A percentile compares a stretch with the other conserved stretches of the same genome.
phyloP scores from a whole-genome alignment of 2,888 invertebrate species.

The Drosophila phalerata region DNA sequence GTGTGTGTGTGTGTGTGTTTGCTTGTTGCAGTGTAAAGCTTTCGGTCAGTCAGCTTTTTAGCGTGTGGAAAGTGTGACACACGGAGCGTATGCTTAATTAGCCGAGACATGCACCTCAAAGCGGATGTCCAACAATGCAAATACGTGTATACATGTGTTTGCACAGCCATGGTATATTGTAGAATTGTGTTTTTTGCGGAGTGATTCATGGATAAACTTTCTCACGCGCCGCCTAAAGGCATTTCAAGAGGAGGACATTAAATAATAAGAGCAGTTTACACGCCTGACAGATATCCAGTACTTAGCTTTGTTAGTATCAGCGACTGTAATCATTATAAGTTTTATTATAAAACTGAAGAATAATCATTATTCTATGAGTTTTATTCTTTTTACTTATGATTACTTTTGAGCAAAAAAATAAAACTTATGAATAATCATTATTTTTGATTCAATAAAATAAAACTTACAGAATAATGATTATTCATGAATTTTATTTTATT shows the following conservation, averaged over 20 bases:
- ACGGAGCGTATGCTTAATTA: conserved; percentile 29
- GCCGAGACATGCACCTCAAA: conserved; percentile 51
- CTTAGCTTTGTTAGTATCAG: background rate
- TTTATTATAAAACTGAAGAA: no score
- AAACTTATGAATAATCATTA: no score
- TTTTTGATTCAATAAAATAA: no score
- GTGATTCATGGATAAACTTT: background rate
- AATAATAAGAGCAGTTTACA: background rate
- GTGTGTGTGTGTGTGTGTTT: background rate
- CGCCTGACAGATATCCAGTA: background rate
- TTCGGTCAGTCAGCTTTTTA: conserved; percentile 31
- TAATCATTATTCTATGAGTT: no score
- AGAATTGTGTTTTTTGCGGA: background rate
- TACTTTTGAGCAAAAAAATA: no score
- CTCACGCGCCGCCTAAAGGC: background rate
- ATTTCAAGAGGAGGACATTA: background rate
- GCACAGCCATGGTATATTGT: background rate
- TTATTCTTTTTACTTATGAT: no score
- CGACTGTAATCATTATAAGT: no score
- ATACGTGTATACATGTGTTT: background rate
- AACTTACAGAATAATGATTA: no score
- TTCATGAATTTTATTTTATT: no score
- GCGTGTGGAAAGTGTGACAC: conserved; percentile 7
- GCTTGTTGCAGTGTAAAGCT: conserved; percentile 27
- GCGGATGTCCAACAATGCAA: conserved; percentile 4